phyloP scores from a whole-genome alignment of 1,140 invertebrate species.

The Brachionus plicatilis region DNA sequence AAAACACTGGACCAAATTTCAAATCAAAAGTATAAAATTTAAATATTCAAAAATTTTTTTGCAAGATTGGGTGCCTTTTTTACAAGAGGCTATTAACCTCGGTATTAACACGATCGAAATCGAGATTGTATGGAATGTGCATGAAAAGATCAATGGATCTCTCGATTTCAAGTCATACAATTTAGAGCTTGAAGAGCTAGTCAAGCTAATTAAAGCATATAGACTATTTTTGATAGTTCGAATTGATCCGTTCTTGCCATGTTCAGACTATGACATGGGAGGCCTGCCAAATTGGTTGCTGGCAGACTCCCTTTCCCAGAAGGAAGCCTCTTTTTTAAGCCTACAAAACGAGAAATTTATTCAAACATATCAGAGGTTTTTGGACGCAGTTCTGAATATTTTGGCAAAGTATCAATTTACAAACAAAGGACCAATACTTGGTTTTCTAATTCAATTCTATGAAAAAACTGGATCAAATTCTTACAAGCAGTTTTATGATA shows the following conservation, averaged over 20 bases:
- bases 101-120: constrained; percentile 38
- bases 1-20: not conserved
- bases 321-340: not conserved
- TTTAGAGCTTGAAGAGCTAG: constrained; percentile 2
- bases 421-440: not conserved
- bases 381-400: not conserved
- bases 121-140: constrained; percentile 26
- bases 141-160: not conserved
- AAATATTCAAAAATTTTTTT: constrained; percentile 4
- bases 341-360: not conserved
- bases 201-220: not conserved
- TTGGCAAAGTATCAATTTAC: not conserved
- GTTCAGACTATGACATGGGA: constrained; percentile 28
- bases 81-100: not conserved
- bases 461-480: not conserved
- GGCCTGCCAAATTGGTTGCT: constrained; percentile 30
- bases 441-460: not conserved
- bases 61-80: not conserved
- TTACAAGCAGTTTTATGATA: not conserved
- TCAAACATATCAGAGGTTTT: not conserved
- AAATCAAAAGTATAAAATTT: constrained; percentile 27
- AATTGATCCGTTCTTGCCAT: not conserved
- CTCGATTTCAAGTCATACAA: not conserved
- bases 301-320: not conserved
- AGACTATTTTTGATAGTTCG: constrained; percentile 18